Evolutionary conservation across 2,113 vertebrate genomes (phyloP).

Genomic region (Leiothrix lutea): DNA sequence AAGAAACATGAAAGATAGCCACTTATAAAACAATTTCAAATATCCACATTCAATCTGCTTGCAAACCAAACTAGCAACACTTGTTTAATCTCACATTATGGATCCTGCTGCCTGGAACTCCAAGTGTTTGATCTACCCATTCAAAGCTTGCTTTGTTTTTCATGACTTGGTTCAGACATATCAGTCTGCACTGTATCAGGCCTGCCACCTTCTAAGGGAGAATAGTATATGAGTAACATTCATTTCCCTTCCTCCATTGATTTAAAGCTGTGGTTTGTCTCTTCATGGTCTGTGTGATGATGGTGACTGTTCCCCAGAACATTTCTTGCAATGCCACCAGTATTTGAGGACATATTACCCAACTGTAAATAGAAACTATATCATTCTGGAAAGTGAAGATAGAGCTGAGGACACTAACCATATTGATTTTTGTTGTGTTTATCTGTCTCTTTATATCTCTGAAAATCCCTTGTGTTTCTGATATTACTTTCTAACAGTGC

Average conservation of each 20-base stretch:
- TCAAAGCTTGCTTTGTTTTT: neutral
- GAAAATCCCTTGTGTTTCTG: neutral
- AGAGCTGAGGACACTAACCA: neutral
- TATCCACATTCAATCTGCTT: neutral
- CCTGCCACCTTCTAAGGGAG: neutral
- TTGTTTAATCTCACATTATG: neutral
- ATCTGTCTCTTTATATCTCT: neutral
- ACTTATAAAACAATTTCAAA: neutral
- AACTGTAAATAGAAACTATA: neutral
- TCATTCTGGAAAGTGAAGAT: neutral
- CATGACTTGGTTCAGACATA: neutral
- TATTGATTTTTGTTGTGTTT: constrained; percentile 15
- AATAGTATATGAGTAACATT: neutral
- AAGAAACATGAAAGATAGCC: neutral
- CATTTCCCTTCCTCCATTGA: neutral
- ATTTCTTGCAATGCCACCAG: neutral
- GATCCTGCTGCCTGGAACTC: neutral
- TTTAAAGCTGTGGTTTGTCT: neutral
- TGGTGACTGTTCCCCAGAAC: neutral
- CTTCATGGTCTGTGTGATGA: neutral
- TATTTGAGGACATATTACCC: neutral
- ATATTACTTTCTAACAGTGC: neutral
- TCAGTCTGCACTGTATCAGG: neutral
- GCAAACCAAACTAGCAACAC: neutral
- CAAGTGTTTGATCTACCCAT: neutral